Evolutionary conservation across 2,888 invertebrate species (phyloP).

Genomic region (Xestia rhomboidea): DNA sequence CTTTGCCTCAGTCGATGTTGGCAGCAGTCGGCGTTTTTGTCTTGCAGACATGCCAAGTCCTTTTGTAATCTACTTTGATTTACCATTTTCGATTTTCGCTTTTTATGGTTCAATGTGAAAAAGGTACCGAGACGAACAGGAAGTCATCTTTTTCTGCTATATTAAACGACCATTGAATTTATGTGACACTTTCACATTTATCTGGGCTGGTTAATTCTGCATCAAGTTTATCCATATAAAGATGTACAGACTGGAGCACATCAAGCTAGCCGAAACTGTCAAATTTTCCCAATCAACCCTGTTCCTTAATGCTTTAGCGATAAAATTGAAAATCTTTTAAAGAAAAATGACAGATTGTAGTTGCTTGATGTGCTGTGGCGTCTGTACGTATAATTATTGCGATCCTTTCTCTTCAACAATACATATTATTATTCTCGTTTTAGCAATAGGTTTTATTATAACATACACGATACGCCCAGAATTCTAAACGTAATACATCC

Average conservation of each 20-base stretch:
- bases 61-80: conserved; percentile 43
- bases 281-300: too few relatives aligned
- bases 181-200: neutral
- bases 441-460: neutral
- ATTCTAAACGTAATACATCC: neutral
- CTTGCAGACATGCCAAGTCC: conserved; percentile 25
- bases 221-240: neutral
- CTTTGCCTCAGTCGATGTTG: conserved; percentile 29
- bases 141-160: neutral
- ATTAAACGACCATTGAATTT: neutral
- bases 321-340: too few relatives aligned
- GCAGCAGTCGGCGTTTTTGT: conserved; percentile 45
- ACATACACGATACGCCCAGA: neutral
- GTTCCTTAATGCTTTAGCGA: too few relatives aligned
- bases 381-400: too few relatives aligned
- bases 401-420: neutral
- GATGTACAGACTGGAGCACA: too few relatives aligned
- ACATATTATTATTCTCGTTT: neutral
- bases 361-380: too few relatives aligned
- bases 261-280: too few relatives aligned
- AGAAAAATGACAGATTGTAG: too few relatives aligned
- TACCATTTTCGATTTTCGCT: conserved; percentile 40
- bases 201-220: neutral
- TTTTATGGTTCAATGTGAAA: conserved; percentile 23
- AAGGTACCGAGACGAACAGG: conserved; percentile 1